Conservation (phyloP, 2,113 vertebrate genomes). For the Eulemur rufifrons region DNA sequence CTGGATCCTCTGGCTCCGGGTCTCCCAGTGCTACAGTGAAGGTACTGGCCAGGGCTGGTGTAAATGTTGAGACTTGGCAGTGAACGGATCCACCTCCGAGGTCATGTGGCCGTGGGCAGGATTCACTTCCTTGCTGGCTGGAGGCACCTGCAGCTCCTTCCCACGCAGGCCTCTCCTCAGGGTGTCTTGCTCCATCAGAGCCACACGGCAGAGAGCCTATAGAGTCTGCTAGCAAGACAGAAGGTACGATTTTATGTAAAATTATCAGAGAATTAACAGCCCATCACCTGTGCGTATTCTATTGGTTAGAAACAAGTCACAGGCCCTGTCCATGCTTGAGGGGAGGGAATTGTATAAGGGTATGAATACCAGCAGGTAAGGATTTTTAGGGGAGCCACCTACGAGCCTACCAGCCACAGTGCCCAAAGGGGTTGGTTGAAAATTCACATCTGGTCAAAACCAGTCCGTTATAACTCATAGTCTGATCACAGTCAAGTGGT, state of each 20-base stretch:
- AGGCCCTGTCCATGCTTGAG: not conserved
- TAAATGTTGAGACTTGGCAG: not conserved
- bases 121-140: not conserved
- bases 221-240: not conserved
- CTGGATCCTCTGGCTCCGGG: not conserved
- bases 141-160: not conserved
- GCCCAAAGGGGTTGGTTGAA: not conserved
- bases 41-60: not conserved
- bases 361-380: not conserved
- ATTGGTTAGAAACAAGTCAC: not conserved
- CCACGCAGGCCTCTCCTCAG: not conserved
- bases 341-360: not conserved
- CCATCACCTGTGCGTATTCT: not conserved
- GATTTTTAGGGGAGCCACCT: not conserved
- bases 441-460: not conserved
- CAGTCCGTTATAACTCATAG: not conserved
- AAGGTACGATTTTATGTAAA: not conserved
- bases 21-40: not conserved
- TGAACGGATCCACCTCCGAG: not conserved
- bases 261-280: not conserved
- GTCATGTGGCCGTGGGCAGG: not conserved
- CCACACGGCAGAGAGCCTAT: not conserved
- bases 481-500: not conserved
- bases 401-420: accelerated
- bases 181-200: not conserved